Percentiles rank a stretch among this genome's conserved stretches.
These are phyloP conservation scores for Xenus cinereus DNA, from an alignment of 2,113 vertebrate genomes.

Conservation along the genomic window DNA sequence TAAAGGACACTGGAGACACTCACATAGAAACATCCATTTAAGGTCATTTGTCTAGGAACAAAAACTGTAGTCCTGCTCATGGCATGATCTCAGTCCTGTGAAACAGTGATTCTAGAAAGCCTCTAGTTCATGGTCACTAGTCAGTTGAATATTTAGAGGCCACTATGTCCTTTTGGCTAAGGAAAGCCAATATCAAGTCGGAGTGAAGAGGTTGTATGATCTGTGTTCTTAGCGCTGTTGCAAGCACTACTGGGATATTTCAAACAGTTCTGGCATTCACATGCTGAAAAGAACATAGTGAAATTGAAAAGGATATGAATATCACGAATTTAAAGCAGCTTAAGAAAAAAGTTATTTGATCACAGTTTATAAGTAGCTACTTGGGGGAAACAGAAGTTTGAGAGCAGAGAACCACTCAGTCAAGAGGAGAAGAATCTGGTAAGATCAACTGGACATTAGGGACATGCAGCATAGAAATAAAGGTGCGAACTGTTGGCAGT, in stretches of 20 bases:
- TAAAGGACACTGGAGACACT: not conserved
- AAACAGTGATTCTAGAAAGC: not conserved
- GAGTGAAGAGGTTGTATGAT: not conserved
- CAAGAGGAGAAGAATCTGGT: not conserved
- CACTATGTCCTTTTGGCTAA: not conserved
- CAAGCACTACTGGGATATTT: not conserved
- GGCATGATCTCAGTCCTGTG: not conserved
- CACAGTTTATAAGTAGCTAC: not conserved
- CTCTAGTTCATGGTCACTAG: not conserved
- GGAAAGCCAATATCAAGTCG: not conserved
- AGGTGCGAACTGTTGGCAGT: not conserved
- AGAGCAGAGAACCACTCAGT: not conserved
- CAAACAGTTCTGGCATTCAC: not conserved
- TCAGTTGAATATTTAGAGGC: not conserved
- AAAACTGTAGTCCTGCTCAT: not conserved
- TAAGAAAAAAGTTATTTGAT: not conserved
- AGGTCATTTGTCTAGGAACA: not conserved
- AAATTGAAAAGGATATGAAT: not conserved
- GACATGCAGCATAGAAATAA: not conserved
- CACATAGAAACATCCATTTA: not conserved
- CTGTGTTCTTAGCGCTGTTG: not conserved
- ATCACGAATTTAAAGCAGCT: not conserved
- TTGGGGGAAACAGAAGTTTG: not conserved
- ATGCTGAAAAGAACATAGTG: not conserved
- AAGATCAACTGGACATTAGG: not conserved